These are phyloP conservation scores for Poliocrania exsul DNA, from an alignment of 2,797 vertebrate genomes.

Conservation along the genomic window DNA sequence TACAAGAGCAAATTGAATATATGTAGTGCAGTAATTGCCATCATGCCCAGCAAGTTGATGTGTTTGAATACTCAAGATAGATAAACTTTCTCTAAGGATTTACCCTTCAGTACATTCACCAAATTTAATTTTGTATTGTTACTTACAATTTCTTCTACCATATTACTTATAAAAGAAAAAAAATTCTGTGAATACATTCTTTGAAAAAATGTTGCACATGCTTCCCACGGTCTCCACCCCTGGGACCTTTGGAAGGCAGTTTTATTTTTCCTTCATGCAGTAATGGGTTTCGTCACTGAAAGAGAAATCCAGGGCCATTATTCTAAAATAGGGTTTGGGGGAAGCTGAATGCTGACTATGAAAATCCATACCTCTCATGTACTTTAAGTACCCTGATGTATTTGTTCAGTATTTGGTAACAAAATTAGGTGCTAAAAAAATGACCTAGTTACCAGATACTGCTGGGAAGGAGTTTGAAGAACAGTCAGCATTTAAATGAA, in stretches of 20 bases:
- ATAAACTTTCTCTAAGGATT: slow-evolving; percentile 69
- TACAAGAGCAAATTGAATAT: slow-evolving; percentile 63
- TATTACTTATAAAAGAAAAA: slow-evolving; percentile 34
- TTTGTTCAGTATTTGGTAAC: not conserved
- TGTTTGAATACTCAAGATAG: slow-evolving; percentile 62
- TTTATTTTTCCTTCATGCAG: slow-evolving; percentile 35
- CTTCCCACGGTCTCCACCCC: not conserved
- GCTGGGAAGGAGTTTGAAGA: not conserved
- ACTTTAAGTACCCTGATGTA: not conserved
- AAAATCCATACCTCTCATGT: not conserved
- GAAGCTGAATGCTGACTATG: slow-evolving; percentile 29
- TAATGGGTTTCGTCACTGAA: not conserved
- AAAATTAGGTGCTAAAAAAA: slow-evolving; percentile 26
- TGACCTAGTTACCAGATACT: slow-evolving; percentile 21
- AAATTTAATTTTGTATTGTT: slow-evolving; percentile 70
- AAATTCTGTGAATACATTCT: slow-evolving; percentile 33
- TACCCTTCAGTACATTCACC: slow-evolving; percentile 56
- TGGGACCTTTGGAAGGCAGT: slow-evolving; percentile 49
- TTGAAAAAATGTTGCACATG: slow-evolving; percentile 27
- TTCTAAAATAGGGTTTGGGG: not conserved
- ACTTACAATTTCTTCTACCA: slow-evolving; percentile 45
- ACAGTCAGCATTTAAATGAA: not conserved
- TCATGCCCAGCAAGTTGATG: slow-evolving; percentile 36
- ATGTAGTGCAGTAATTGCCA: slow-evolving; percentile 45
- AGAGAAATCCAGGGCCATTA: slow-evolving; percentile 10